Percentiles rank a stretch among this genome's conserved stretches.
These are phyloP conservation scores for Tinamus guttatus DNA, from an alignment of 2,113 vertebrate genomes.

Conservation along the genomic window DNA sequence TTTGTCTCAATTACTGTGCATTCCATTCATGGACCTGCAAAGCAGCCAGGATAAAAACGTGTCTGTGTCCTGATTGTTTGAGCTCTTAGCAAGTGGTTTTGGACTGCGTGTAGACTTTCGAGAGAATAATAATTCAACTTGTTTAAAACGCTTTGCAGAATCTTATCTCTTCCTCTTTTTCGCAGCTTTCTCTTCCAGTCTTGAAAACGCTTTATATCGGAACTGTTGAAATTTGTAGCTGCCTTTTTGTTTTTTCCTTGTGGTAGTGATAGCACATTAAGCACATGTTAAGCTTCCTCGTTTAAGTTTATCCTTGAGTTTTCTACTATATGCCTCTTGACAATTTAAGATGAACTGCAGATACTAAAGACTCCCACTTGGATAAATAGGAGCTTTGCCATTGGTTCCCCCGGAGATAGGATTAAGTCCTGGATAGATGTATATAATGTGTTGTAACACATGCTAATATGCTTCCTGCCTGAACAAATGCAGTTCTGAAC, in stretches of 20 bases:
- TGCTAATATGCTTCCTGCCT: not conserved
- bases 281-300: not conserved
- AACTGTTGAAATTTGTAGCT: not conserved
- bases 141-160: not conserved
- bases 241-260: not conserved
- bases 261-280: not conserved
- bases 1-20: not conserved
- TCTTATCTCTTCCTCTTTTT: not conserved
- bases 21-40: not conserved
- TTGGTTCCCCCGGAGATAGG: not conserved
- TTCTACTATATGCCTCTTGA: not conserved
- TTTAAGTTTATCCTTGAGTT: not conserved
- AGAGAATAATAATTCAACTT: not conserved
- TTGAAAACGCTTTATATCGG: not conserved
- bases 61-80: not conserved
- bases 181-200: not conserved
- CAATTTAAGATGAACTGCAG: not conserved
- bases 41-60: not conserved
- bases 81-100: slow-evolving; percentile 17
- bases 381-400: not conserved
- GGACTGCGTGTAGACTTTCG: not conserved
- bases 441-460: not conserved
- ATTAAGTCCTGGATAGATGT: not conserved
- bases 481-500: not conserved
- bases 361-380: not conserved